Evolutionary conservation across 1,140 invertebrate genomes (phyloP), one percentile per base, ranked within the genome.

Genomic region (Euwallacea fornicatus): DNA sequence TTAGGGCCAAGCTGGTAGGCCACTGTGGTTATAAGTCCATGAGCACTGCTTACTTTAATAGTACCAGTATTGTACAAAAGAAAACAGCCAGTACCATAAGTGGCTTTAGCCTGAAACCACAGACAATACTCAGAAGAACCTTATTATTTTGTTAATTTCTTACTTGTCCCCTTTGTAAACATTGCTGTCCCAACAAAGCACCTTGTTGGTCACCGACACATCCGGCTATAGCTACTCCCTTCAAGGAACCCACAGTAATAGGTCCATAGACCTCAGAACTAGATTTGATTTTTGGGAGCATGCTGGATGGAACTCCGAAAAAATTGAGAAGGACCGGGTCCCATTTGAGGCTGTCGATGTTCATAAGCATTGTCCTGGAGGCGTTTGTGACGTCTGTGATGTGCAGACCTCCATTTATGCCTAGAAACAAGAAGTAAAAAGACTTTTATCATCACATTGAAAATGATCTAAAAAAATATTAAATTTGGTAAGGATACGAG

Each of bases 341-440:
- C 97, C 97, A 99, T 77, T 94, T 85, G 7, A 98, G 82, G 4
- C 89, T 93, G 76, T 94, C 88, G 66, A 99, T 92, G 80, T 99
- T 97, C 94, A 99, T 97, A 0, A 99, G 82, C 93, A 99, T 95
- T 4, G 97, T 99, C 15, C 98, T 86, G 41, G 95, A 98, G 13
- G 98, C 98, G 85, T 99, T 99, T 2, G 96, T 95, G 0, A 99
- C 96, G 83, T 99, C 98, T 0, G 98, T 99, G 1, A 95, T 81
- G 81, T 98, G 95, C 42, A 93, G 83, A 0, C 93, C 93, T 41
- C 87, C 86, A 63, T 86, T 80, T 55, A 83, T 77, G 6, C 87
- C 91, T 77, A 21, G 42, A 69, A 55, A 13, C 46, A 6, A 33
- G 1, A 33, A 33, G 21, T 33, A 33, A 33, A 33, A 33, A 4